Percentiles rank a stretch among this genome's conserved stretches.
Evolutionary conservation across 1,140 invertebrate genomes (phyloP).

Genomic region (Hydropsyche tenuis): DNA sequence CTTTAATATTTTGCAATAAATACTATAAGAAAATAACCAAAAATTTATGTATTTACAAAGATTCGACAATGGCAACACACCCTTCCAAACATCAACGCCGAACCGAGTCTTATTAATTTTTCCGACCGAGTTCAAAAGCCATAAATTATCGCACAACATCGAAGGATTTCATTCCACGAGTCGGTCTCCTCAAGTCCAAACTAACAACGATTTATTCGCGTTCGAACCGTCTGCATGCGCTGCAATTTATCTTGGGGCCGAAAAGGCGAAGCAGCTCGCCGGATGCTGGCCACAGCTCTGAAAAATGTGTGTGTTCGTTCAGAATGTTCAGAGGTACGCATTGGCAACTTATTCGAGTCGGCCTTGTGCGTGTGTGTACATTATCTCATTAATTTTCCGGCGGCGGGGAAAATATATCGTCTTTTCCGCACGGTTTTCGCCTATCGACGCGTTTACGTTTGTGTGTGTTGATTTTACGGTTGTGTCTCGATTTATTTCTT

Average conservation of each 20-base stretch:
- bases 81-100: no score
- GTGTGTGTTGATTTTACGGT: no score
- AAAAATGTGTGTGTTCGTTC: background rate
- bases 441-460: background rate
- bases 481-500: no score
- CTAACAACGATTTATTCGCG: constrained; percentile 42
- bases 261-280: background rate
- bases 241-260: no score
- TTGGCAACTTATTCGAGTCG: no score
- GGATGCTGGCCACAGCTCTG: constrained; percentile 17
- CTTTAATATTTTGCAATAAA: no score
- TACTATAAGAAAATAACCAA: no score
- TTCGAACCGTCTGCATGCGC: constrained; percentile 43
- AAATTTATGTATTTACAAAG: no score
- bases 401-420: constrained; percentile 15
- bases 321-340: no score
- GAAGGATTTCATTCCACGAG: background rate
- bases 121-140: background rate
- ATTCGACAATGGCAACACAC: no score
- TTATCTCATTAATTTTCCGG: constrained; percentile 16
- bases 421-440: background rate
- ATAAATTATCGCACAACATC: constrained; percentile 18
- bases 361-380: background rate
- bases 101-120: no score
- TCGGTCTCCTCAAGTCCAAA: background rate